Percentiles rank a stretch among this genome's conserved stretches.
Conservation (phyloP, 1,140 invertebrate species). For the Branchinecta lindahli region DNA sequence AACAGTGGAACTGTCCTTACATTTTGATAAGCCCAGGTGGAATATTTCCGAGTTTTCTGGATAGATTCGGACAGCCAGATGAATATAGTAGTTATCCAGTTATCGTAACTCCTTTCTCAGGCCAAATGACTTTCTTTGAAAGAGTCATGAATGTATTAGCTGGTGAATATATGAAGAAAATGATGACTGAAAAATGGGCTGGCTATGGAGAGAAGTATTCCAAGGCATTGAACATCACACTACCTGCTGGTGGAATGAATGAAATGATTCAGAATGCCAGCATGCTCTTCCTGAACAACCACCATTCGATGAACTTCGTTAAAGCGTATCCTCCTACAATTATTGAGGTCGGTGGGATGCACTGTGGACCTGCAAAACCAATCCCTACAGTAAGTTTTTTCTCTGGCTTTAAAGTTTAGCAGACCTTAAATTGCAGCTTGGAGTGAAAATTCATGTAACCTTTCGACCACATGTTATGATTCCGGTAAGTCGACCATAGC, state of each 20-base stretch:
- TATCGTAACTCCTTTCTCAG: neutral
- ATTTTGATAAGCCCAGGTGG: too few relatives aligned
- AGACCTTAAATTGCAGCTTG: too few relatives aligned
- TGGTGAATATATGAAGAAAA: conserved; percentile 3
- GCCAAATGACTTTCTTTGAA: neutral
- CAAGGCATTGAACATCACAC: conserved; percentile 15
- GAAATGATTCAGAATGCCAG: conserved; percentile 22
- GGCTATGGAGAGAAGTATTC: conserved; percentile 10
- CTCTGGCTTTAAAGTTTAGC: neutral
- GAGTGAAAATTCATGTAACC: too few relatives aligned
- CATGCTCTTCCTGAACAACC: conserved; percentile 23
- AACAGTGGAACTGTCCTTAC: too few relatives aligned
- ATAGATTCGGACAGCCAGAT: too few relatives aligned
- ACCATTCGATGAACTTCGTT: conserved; percentile 18
- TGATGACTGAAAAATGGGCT: neutral
- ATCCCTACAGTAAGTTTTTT: conserved; percentile 33
- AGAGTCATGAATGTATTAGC: neutral
- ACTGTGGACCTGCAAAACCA: conserved; percentile 22
- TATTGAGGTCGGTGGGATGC: conserved; percentile 24
- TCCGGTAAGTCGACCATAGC: too few relatives aligned
- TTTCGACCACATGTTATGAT: too few relatives aligned
- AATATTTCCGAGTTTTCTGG: too few relatives aligned
- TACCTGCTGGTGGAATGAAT: conserved; percentile 20
- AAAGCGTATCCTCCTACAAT: conserved; percentile 19
- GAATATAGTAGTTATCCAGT: neutral